A percentile compares a stretch with the other conserved stretches of the same genome.
Conservation (phyloP, 2,888 invertebrate genomes). For the Blomia tropicalis region DNA sequence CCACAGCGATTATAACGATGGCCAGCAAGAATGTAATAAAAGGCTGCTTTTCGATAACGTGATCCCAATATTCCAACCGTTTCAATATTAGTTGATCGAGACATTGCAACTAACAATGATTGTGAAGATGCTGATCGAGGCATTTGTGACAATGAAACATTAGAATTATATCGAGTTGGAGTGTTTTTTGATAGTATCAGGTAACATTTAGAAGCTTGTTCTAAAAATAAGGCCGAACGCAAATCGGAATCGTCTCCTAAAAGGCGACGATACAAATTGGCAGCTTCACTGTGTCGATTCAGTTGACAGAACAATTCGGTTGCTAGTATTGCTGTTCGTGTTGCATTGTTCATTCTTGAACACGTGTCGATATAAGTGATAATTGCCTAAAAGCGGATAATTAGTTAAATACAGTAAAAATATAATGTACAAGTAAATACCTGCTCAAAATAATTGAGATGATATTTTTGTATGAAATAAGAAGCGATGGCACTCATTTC, state of each 20-base stretch:
- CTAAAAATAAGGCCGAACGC: conserved; percentile 74
- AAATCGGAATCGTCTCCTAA: conserved; percentile 94
- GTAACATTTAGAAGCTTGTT: conserved; percentile 88
- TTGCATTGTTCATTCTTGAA: conserved; percentile 78
- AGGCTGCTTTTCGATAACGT: conserved; percentile 80
- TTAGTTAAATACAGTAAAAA: not conserved
- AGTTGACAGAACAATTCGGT: conserved; percentile 66
- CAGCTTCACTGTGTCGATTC: conserved; percentile 62
- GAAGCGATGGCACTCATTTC: conserved; percentile 22
- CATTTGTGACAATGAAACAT: not conserved
- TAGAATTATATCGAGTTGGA: not conserved
- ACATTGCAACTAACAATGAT: not conserved
- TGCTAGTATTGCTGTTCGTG: conserved; percentile 72
- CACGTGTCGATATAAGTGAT: conserved; percentile 69
- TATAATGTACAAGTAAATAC: not conserved
- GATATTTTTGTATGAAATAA: conserved; percentile 36
- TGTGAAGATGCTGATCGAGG: not conserved
- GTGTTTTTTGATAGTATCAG: conserved; percentile 41
- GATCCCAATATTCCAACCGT: conserved; percentile 42
- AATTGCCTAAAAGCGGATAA: conserved; percentile 46
- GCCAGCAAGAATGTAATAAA: conserved; percentile 88
- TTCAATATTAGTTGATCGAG: not conserved
- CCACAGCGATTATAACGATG: conserved; percentile 85
- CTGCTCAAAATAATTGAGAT: conserved; percentile 68
- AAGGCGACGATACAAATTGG: conserved; percentile 81